Conservation (phyloP, 2,888 invertebrate genomes). For the Drepanosiphum platanoidis region DNA sequence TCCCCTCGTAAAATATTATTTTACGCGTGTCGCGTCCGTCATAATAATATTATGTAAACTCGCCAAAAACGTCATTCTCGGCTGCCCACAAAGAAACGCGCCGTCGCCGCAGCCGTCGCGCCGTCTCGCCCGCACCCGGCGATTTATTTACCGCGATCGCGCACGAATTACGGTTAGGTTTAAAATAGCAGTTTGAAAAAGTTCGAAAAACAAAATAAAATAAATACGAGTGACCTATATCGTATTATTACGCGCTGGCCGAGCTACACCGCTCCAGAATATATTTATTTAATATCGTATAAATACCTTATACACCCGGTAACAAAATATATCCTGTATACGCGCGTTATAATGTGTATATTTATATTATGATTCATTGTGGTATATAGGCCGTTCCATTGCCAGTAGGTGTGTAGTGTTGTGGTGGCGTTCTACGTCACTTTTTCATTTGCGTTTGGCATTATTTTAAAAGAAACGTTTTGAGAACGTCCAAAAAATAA, state of each 20-base stretch:
- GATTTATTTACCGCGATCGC: conserved; percentile 7
- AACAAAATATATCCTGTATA: neutral
- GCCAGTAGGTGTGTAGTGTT: neutral
- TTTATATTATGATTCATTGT: neutral
- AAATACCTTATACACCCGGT: neutral
- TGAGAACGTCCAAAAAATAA: neutral
- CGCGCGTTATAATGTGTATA: neutral
- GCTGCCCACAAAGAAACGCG: neutral
- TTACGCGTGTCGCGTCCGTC: neutral
- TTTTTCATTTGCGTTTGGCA: conserved; percentile 31
- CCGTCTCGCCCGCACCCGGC: no score
- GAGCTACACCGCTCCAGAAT: conserved; percentile 23
- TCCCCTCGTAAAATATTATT: neutral
- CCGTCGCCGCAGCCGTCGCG: neutral
- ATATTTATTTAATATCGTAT: no score
- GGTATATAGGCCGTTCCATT: conserved; percentile 5
- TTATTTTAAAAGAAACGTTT: conserved; percentile 21
- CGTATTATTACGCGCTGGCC: neutral
- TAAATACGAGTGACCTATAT: conserved; percentile 25
- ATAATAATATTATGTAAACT: neutral
- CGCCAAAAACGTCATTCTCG: conserved; percentile 22
- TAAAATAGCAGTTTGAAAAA: conserved; percentile 39
- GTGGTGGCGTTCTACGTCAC: no score
- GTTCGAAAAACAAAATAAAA: neutral
- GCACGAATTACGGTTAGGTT: neutral